A percentile compares a stretch with the other conserved stretches of the same genome.
Conservation (phyloP, 2,113 vertebrate genomes). For the Euleptes europaea region DNA sequence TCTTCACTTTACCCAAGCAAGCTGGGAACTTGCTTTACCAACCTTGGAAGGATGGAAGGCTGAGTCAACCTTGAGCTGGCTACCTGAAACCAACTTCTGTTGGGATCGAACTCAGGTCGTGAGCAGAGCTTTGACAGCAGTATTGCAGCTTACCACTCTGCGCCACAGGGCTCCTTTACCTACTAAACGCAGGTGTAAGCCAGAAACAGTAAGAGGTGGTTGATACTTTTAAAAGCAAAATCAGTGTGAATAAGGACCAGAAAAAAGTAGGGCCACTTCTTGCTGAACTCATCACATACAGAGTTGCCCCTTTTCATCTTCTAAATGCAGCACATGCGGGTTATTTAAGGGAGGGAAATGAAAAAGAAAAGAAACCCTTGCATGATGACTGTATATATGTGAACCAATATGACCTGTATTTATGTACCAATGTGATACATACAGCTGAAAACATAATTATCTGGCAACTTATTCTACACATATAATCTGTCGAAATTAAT, state of each 20-base stretch:
- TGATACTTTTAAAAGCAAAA: background rate
- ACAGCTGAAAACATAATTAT: background rate
- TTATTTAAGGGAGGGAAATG: too few relatives aligned
- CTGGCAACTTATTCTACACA: background rate
- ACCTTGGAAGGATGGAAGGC: too few relatives aligned
- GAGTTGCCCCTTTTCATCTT: background rate
- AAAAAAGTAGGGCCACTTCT: background rate
- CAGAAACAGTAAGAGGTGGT: background rate
- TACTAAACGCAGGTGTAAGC: background rate
- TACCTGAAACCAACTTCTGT: too few relatives aligned
- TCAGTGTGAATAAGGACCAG: background rate
- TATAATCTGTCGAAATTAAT: background rate
- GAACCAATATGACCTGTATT: background rate
- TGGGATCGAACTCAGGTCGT: too few relatives aligned
- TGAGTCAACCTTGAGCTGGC: too few relatives aligned
- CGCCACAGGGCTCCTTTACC: background rate
- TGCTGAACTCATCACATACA: background rate
- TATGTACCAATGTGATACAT: background rate
- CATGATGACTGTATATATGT: background rate
- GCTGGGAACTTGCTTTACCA: too few relatives aligned
- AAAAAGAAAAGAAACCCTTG: too few relatives aligned
- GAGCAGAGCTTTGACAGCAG: too few relatives aligned
- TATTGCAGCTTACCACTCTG: too few relatives aligned
- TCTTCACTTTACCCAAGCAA: too few relatives aligned
- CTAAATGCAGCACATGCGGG: too few relatives aligned